These are phyloP conservation scores for Brachionus asplanchnoidis DNA, from an alignment of 1,140 invertebrate species.

Conservation along the genomic window DNA sequence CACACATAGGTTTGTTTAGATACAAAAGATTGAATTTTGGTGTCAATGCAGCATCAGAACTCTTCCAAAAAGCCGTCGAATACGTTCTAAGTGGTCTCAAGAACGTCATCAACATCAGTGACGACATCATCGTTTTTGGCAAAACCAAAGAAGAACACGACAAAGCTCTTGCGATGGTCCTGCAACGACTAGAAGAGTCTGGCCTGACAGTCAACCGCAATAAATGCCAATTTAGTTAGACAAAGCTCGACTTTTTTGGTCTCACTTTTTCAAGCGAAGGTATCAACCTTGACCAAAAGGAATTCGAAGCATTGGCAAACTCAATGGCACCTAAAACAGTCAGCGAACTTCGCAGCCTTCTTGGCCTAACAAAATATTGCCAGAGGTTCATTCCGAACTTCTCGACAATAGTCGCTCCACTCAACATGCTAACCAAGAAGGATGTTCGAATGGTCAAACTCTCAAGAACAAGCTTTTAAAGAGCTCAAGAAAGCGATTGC, in stretches of 20 bases:
- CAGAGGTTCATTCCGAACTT: too few species aligned
- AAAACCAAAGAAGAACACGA: background rate
- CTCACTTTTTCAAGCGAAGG: too few species aligned
- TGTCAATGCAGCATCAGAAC: background rate
- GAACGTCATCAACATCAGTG: background rate
- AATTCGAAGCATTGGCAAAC: too few species aligned
- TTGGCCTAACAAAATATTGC: slow-evolving; percentile 41
- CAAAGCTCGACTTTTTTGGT: too few species aligned
- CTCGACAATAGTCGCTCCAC: too few species aligned
- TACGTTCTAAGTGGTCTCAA: background rate
- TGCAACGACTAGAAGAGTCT: background rate
- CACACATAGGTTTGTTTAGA: background rate
- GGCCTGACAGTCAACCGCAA: background rate
- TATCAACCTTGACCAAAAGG: too few species aligned
- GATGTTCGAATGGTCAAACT: too few species aligned
- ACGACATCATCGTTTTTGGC: background rate
- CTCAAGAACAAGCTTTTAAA: too few species aligned
- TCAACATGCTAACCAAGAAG: too few species aligned
- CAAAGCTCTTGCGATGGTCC: background rate
- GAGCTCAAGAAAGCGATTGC: too few species aligned
- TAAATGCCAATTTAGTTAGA: background rate
- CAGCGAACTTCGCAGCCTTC: background rate
- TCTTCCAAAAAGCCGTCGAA: background rate
- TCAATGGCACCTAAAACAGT: background rate
- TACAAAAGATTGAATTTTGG: background rate